These are phyloP conservation scores for Falco naumanni DNA, from an alignment of 2,797 vertebrate genomes.

Conservation along the genomic window DNA sequence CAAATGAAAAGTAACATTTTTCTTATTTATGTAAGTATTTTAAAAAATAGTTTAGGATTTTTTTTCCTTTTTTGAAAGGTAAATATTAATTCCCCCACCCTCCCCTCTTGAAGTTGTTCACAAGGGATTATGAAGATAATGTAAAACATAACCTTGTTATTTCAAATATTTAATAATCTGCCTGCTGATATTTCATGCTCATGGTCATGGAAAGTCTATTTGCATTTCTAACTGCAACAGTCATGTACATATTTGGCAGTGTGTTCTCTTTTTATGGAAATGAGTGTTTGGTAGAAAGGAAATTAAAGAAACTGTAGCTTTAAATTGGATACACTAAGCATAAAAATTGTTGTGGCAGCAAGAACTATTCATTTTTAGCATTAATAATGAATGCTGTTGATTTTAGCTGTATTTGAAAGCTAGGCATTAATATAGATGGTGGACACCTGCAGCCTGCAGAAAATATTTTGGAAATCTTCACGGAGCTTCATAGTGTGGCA, in stretches of 20 bases:
- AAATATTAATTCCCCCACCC: background rate
- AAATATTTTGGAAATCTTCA: background rate
- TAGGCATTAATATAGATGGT: too few relatives aligned
- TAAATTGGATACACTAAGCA: background rate
- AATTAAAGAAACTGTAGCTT: background rate
- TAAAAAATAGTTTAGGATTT: background rate
- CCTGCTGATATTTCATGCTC: background rate
- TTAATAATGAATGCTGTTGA: background rate
- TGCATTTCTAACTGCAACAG: background rate
- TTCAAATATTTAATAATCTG: background rate
- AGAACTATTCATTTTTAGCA: background rate
- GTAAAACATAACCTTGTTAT: background rate
- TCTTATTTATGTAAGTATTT: background rate
- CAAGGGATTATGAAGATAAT: background rate
- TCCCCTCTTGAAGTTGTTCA: background rate
- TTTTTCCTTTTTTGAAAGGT: background rate
- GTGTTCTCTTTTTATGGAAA: background rate
- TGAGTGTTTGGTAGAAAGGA: background rate
- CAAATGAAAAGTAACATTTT: background rate
- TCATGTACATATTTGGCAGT: accelerated
- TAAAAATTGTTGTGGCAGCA: background rate
- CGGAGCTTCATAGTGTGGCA: accelerated
- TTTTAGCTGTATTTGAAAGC: background rate
- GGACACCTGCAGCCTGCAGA: background rate
- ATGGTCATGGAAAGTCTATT: accelerated